Percentiles rank a stretch among this genome's conserved stretches.
These are phyloP conservation scores for Cossypha niveicapilla DNA, from an alignment of 2,797 vertebrate genomes.

Conservation along the genomic window DNA sequence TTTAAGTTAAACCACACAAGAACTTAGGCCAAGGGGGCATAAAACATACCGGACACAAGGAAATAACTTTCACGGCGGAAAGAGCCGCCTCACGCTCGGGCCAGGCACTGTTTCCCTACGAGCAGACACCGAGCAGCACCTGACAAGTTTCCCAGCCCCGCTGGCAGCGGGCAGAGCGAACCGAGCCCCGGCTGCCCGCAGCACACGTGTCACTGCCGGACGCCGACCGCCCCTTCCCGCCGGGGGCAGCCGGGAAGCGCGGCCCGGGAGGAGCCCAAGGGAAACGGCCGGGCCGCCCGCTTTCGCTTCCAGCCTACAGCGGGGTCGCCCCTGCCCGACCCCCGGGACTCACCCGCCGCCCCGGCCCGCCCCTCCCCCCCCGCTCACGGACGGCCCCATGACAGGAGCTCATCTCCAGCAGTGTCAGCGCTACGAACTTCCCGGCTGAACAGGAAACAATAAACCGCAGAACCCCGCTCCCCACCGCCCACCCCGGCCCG, in stretches of 20 bases:
- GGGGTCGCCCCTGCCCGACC: not conserved
- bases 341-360: not conserved
- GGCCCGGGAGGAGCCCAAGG: not conserved
- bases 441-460: conserved; percentile 4
- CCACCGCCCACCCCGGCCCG: no score
- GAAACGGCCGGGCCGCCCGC: not conserved
- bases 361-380: not conserved
- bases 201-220: conserved; percentile 45
- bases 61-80: not conserved
- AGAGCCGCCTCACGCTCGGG: not conserved
- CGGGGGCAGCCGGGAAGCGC: conserved; percentile 19
- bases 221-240: conserved; percentile 19
- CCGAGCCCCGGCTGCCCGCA: not conserved
- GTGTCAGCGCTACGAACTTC: not conserved
- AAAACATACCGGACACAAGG: not conserved
- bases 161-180: not conserved
- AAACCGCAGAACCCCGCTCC: not conserved
- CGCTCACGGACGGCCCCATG: not conserved
- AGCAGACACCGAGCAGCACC: not conserved
- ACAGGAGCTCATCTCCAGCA: not conserved
- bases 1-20: not conserved
- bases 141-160: not conserved
- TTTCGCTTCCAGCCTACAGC: not conserved
- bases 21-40: not conserved
- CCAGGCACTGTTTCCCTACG: not conserved